Evolutionary conservation across 2,797 vertebrate genomes (phyloP), one percentile per base, ranked within the genome.

Genomic region (Paedocypris micromegethes): DNA sequence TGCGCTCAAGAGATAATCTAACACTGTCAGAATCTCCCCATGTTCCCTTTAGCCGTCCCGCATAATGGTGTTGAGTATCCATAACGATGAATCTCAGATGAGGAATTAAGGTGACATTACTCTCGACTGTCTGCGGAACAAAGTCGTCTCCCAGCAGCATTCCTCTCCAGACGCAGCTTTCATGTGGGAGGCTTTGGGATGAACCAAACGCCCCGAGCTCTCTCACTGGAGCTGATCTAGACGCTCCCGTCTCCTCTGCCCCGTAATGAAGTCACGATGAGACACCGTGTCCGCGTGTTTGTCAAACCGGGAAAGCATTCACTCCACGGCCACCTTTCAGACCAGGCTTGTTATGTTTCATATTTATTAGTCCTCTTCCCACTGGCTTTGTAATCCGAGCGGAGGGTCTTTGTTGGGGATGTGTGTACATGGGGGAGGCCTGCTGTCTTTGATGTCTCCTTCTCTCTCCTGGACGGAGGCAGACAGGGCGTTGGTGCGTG

Each of bases 401-500:
- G 47, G 40, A 59, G 23, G 56, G 56, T 47, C 66, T 63, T 75
- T 74, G 85, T 84, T 23, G 43, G 9, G 43, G 74, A 69, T 73
- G n/a, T 47, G 65, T 68, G 47, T 44, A 56, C 66, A 46, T 58
- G 52, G 70, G 52, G 63, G 60, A 42, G 47, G 6, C 41, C 39
- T 66, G 45, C 43, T 4, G 38, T 55, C 69, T 83, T 85, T 85
- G 84, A 87, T 82, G 83, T 86, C 68, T 54, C 37, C 51, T 56
- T 60, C 42, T 67, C 9, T 59, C 49, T 76, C 2, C 52, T 56
- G 62, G 73, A 84, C 46, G 53, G 73, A 84, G 82, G 56, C 86
- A 98, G 96, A 94, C 80, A 86, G 93, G 86, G 79, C 83, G 65
- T 84, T 98, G 87, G 83, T 93, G 79, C 90, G 86, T 3, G 78